A percentile compares a stretch with the other conserved stretches of the same genome.
Conservation (phyloP, 2,797 vertebrate genomes). For the Lacerta viridis region DNA sequence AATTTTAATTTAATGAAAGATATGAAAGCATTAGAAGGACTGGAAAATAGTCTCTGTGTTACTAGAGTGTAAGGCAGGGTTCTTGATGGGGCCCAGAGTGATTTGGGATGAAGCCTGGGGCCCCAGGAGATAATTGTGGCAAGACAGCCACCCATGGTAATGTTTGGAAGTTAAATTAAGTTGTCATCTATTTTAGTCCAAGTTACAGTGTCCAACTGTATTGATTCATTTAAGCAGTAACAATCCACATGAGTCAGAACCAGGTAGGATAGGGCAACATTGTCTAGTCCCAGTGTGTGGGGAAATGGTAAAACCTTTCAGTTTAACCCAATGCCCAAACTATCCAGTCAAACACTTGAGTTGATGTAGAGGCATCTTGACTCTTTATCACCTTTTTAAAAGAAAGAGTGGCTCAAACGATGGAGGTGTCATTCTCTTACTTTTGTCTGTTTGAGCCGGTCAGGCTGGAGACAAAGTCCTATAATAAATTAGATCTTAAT, state of each 20-base stretch:
- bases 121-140: background rate
- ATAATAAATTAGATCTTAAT: constrained; percentile 12
- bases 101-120: background rate
- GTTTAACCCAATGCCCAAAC: background rate
- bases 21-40: background rate
- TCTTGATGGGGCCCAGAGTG: background rate
- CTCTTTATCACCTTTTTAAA: background rate
- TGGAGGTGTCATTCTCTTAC: background rate
- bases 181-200: background rate
- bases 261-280: background rate
- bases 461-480: constrained; percentile 32
- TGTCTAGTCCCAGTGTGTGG: background rate
- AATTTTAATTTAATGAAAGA: background rate
- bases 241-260: background rate
- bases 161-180: background rate
- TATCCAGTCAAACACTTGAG: background rate
- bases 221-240: background rate
- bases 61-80: background rate
- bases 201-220: background rate
- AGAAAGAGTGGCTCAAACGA: background rate
- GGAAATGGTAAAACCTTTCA: constrained; percentile 8
- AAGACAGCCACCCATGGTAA: background rate
- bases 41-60: background rate
- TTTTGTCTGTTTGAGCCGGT: constrained; percentile 59
- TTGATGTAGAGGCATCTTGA: background rate